Evolutionary conservation across 2,888 invertebrate genomes (phyloP).

Genomic region (Cataglyphis albicans): DNA sequence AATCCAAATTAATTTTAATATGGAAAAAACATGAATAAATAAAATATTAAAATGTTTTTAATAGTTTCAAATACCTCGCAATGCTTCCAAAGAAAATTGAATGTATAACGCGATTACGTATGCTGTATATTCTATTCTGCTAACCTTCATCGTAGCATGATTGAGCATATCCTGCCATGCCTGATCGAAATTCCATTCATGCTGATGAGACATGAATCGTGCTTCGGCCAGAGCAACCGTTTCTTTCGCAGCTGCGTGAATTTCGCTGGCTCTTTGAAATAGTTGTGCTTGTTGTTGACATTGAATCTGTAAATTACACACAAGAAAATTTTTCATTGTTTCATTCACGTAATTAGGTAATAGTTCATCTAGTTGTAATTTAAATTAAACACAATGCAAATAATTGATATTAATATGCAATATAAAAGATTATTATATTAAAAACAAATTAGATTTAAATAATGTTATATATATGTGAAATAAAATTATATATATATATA

Average conservation of each 20-base stretch:
- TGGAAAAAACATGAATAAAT: neutral
- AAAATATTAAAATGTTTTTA: slow-evolving; percentile 7
- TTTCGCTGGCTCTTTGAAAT: slow-evolving; percentile 95
- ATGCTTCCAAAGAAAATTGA: neutral
- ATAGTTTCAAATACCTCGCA: neutral
- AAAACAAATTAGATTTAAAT: neutral
- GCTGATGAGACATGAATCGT: slow-evolving; percentile 90
- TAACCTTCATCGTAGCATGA: slow-evolving; percentile 96
- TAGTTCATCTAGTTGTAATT: slow-evolving; percentile 6
- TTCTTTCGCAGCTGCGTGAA: slow-evolving; percentile 97
- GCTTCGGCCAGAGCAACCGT: slow-evolving; percentile 96
- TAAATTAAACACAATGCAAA: slow-evolving; percentile 1
- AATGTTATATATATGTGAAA: neutral
- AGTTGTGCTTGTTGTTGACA: slow-evolving; percentile 96
- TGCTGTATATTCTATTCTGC: slow-evolving; percentile 21
- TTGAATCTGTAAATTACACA: slow-evolving; percentile 87
- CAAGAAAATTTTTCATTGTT: neutral
- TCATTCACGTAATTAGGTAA: neutral
- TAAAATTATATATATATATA: neutral
- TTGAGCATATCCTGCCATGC: slow-evolving; percentile 99
- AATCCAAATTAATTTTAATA: neutral
- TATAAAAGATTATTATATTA: neutral
- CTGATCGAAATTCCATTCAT: slow-evolving; percentile 96
- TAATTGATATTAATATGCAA: slow-evolving; percentile 13
- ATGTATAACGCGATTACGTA: neutral